A percentile compares a stretch with the other conserved stretches of the same genome.
phyloP scores from a whole-genome alignment of 2,113 vertebrate genomes.

The Coryphaenoides rupestris region DNA sequence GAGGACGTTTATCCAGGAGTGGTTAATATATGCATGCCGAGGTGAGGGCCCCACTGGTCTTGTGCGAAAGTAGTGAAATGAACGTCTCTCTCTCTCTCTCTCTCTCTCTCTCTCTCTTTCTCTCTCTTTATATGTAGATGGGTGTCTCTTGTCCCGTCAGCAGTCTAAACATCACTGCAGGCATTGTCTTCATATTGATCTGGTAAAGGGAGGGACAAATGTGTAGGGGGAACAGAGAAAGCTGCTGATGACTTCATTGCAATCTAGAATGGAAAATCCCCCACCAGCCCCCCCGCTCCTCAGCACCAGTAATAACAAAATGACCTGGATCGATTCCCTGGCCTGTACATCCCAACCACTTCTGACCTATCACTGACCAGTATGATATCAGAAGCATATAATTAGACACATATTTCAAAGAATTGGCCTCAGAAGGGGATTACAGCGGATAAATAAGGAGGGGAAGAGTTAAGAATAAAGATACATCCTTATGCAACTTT shows the following conservation, averaged over 20 bases:
- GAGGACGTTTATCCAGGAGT: neutral
- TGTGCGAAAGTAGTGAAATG: neutral
- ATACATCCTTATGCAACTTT: no score
- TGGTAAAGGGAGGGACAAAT: constrained; percentile 53
- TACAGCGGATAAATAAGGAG: neutral
- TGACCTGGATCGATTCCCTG: no score
- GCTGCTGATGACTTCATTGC: constrained; percentile 1
- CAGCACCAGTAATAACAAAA: constrained; percentile 11
- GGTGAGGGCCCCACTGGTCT: neutral
- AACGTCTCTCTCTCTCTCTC: no score
- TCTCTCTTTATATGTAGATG: constrained; percentile 88
- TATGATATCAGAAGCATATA: neutral
- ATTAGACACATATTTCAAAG: neutral
- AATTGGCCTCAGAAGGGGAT: neutral
- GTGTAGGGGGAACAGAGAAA: neutral
- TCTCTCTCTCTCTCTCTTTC: no score
- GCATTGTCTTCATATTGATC: constrained; percentile 99
- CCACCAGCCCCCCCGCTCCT: constrained; percentile 9
- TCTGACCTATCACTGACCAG: constrained; percentile 11
- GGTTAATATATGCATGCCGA: neutral
- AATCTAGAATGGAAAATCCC: constrained; percentile 4
- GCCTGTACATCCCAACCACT: neutral
- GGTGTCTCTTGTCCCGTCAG: constrained; percentile 97
- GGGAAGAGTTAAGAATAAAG: no score
- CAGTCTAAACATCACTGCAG: constrained; percentile 97